Conservation (phyloP, 2,888 invertebrate genomes). For the Eretmocerus hayati region DNA sequence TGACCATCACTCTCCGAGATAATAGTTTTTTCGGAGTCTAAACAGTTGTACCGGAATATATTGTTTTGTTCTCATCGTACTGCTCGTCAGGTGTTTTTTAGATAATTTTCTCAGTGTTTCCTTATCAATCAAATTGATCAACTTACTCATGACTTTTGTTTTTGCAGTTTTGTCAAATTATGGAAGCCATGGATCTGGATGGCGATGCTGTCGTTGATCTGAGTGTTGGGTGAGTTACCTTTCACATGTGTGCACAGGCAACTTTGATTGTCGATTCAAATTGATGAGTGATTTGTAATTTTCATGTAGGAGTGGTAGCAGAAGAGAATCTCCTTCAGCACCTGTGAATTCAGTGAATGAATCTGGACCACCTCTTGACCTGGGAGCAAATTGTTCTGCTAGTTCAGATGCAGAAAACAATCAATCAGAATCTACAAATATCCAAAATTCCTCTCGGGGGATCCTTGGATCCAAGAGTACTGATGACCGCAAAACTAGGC, state of each 20-base stretch:
- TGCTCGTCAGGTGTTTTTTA: no score
- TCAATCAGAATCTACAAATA: conserved; percentile 41
- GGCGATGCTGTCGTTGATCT: conserved; percentile 79
- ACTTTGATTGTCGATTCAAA: not conserved
- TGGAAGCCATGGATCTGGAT: conserved; percentile 72
- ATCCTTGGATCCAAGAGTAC: conserved; percentile 43
- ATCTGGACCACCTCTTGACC: conserved; percentile 36
- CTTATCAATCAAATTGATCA: no score
- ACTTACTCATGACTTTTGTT: no score
- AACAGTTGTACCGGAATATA: no score
- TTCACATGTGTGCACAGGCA: not conserved
- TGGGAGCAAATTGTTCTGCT: conserved; percentile 37
- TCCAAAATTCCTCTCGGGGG: conserved; percentile 42
- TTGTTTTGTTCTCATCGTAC: no score
- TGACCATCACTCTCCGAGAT: no score
- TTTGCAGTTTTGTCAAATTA: conserved; percentile 4
- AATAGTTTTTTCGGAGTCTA: no score
- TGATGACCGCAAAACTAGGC: conserved; percentile 49
- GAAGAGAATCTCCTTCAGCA: conserved; percentile 40
- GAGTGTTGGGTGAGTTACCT: conserved; percentile 64
- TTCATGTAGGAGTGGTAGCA: conserved; percentile 33
- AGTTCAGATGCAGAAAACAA: conserved; percentile 38
- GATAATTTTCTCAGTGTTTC: no score
- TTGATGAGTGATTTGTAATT: not conserved
- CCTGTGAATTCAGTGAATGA: conserved; percentile 24